A percentile compares a stretch with the other conserved stretches of the same genome.
Conservation (phyloP, 30 jellyfish, hydroid and myxozoan genomes). For the Morbakka virulenta region DNA sequence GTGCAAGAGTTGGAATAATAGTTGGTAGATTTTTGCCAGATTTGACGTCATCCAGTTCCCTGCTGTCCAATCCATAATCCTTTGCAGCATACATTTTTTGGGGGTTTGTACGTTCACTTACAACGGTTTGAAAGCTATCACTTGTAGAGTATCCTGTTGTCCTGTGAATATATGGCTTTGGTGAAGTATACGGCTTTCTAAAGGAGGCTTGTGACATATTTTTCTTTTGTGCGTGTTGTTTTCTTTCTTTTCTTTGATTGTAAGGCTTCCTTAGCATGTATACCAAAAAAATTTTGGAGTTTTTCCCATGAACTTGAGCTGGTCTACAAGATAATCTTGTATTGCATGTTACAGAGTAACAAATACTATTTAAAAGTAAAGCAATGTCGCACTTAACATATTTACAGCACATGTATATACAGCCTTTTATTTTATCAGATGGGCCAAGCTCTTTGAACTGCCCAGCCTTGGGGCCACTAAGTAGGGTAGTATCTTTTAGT, state of each 20-base stretch:
- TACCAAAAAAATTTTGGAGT: background rate
- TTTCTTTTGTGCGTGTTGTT: no score
- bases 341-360: slow-evolving; percentile 69
- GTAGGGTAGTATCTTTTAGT: slow-evolving; percentile 17
- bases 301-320: background rate
- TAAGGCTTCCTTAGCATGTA: no score
- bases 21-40: no score
- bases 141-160: background rate
- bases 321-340: slow-evolving; percentile 13
- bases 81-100: slow-evolving; percentile 18
- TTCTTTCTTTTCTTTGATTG: background rate
- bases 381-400: slow-evolving; percentile 78
- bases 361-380: slow-evolving; percentile 32
- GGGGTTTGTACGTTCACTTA: slow-evolving; percentile 1
- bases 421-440: slow-evolving; percentile 18
- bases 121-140: slow-evolving; percentile 18
- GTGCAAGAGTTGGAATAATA: no score
- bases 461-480: slow-evolving; percentile 53
- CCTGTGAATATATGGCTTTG: background rate
- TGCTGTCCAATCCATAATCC: no score
- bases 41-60: no score
- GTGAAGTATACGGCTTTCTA: background rate
- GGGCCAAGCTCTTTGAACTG: slow-evolving; percentile 38
- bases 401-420: slow-evolving; percentile 74
- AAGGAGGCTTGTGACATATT: no score